phyloP scores from a whole-genome alignment of 2,888 invertebrate species.

The Lobophora halterata region DNA sequence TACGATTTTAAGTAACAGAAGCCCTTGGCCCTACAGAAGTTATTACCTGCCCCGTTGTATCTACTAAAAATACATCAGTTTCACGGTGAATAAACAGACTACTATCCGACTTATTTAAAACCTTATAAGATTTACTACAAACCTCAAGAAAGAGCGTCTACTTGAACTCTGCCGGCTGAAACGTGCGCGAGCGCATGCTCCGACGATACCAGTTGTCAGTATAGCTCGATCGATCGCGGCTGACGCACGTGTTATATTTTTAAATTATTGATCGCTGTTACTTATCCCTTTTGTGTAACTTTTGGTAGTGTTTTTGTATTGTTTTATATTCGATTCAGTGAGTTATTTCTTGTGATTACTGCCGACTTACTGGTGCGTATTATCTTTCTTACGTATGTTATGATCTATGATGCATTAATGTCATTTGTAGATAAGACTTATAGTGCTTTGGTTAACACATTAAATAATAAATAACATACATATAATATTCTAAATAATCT shows the following conservation, averaged over 20 bases:
- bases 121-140: slow-evolving; percentile 9
- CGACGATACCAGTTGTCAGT: slow-evolving; percentile 66
- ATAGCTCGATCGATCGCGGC: slow-evolving; percentile 66
- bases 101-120: slow-evolving; percentile 35
- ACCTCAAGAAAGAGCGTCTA: slow-evolving; percentile 22
- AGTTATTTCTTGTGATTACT: slow-evolving; percentile 34
- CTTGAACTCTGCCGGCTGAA: slow-evolving; percentile 49
- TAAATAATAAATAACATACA: neutral
- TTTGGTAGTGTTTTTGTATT: slow-evolving; percentile 33
- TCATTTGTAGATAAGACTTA: slow-evolving; percentile 57
- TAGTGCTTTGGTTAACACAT: slow-evolving; percentile 57
- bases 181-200: slow-evolving; percentile 67
- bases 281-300: slow-evolving; percentile 45
- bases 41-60: slow-evolving; percentile 69
- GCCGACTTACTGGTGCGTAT: slow-evolving; percentile 38
- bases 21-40: slow-evolving; percentile 65
- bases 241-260: slow-evolving; percentile 36
- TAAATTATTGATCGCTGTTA: slow-evolving; percentile 54
- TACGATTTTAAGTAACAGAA: slow-evolving; percentile 41
- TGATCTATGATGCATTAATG: slow-evolving; percentile 45
- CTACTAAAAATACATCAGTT: slow-evolving; percentile 74
- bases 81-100: slow-evolving; percentile 69
- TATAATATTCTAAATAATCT: slow-evolving; percentile 19
- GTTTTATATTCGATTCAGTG: slow-evolving; percentile 35
- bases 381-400: slow-evolving; percentile 31